Conservation (phyloP, 2,888 invertebrate genomes). For the Anoplius nigerrimus region DNA sequence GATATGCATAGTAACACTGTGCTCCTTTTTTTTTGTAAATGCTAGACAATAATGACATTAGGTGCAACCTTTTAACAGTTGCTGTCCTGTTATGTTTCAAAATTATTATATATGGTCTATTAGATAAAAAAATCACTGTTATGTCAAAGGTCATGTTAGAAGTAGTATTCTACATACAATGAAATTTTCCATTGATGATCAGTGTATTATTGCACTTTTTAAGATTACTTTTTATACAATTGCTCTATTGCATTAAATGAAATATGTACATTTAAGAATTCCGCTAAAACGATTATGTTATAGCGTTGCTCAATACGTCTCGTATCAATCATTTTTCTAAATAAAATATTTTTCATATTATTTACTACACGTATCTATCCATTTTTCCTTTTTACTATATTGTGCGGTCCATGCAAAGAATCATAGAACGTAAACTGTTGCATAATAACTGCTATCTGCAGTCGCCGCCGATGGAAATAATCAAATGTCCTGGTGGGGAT, state of each 20-base stretch:
- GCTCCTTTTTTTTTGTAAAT: background rate
- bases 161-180: conserved; percentile 1
- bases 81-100: no score
- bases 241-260: no score
- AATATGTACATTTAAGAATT: no score
- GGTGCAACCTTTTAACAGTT: no score
- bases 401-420: no score
- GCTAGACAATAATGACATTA: background rate
- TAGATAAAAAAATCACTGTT: background rate
- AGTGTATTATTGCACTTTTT: conserved; percentile 1
- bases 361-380: background rate
- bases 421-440: no score
- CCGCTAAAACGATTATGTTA: no score
- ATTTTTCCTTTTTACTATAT: background rate
- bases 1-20: no score
- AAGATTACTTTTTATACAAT: conserved; percentile 6
- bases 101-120: no score
- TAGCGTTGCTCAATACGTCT: no score
- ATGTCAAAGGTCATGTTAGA: background rate
- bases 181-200: conserved; percentile 34
- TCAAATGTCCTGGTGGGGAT: conserved; percentile 30
- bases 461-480: no score
- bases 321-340: background rate
- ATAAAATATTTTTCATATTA: background rate
- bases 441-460: no score